These are phyloP conservation scores for Scarus forsteni DNA, from an alignment of 2,797 vertebrate genomes.

Conservation along the genomic window DNA sequence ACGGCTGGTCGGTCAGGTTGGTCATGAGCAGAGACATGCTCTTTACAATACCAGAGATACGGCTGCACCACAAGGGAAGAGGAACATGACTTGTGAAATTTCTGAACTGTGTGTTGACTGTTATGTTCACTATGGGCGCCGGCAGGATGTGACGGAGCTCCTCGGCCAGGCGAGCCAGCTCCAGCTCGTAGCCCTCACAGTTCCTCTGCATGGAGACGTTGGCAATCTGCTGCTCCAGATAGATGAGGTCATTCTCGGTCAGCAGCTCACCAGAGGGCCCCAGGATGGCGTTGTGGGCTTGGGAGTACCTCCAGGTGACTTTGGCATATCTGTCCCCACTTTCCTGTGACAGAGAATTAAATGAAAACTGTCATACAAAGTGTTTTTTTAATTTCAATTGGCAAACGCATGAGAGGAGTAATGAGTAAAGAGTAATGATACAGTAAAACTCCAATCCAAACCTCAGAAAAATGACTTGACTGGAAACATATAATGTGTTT, in stretches of 20 bases:
- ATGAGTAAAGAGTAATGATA: conserved; percentile 46
- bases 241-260: conserved; percentile 91
- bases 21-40: conserved; percentile 92
- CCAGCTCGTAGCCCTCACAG: conserved; percentile 89
- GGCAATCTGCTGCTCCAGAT: conserved; percentile 92
- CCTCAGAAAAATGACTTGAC: conserved; percentile 55
- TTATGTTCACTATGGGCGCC: conserved; percentile 90
- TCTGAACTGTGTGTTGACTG: conserved; percentile 88
- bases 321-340: conserved; percentile 72
- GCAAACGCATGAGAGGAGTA: conserved; percentile 24
- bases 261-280: conserved; percentile 96
- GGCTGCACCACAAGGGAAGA: conserved; percentile 91
- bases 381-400: conserved; percentile 39
- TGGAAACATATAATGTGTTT: conserved; percentile 41
- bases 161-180: conserved; percentile 88
- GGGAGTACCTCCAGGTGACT: conserved; percentile 91
- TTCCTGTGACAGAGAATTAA: conserved; percentile 74
- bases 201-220: conserved; percentile 89
- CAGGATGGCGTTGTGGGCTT: conserved; percentile 91
- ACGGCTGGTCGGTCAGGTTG: conserved; percentile 84
- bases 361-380: conserved; percentile 23
- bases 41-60: conserved; percentile 90
- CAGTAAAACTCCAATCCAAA: conserved; percentile 52
- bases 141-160: conserved; percentile 92
- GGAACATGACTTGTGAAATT: conserved; percentile 80